Percentiles rank a stretch among this genome's conserved stretches.
Evolutionary conservation across 2,797 vertebrate genomes (phyloP).

Genomic region (Danionella dracula): DNA sequence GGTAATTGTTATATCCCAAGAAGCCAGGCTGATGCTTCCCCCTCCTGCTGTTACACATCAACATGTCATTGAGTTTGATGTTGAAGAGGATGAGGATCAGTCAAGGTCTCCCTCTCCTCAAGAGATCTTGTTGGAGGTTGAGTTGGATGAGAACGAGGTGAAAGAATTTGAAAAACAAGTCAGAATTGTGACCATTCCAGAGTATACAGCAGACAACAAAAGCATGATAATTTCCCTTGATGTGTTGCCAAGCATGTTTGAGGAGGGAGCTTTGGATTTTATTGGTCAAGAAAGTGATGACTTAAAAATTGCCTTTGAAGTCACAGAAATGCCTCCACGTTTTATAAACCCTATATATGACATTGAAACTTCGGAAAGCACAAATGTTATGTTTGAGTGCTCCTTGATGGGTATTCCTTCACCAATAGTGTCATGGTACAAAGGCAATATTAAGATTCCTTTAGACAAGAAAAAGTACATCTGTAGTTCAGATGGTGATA

Average conservation of each 20-base stretch:
- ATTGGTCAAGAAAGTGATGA: slow-evolving; percentile 74
- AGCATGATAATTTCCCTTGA: slow-evolving; percentile 96
- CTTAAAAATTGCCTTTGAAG: slow-evolving; percentile 91
- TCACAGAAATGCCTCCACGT: slow-evolving; percentile 92
- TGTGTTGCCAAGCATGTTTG: slow-evolving; percentile 85
- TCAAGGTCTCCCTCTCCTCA: slow-evolving; percentile 96
- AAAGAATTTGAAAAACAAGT: slow-evolving; percentile 96
- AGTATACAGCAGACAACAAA: slow-evolving; percentile 90
- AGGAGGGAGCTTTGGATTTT: slow-evolving; percentile 75
- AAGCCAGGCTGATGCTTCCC: slow-evolving; percentile 74
- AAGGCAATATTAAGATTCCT: slow-evolving; percentile 74
- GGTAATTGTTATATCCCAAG: slow-evolving; percentile 80
- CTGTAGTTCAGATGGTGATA: slow-evolving; percentile 79
- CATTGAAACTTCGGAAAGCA: slow-evolving; percentile 76
- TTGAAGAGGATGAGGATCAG: slow-evolving; percentile 76
- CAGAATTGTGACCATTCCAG: slow-evolving; percentile 95
- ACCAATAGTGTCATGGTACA: slow-evolving; percentile 89
- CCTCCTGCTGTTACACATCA: slow-evolving; percentile 91
- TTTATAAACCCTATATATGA: slow-evolving; percentile 88
- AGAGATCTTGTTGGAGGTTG: slow-evolving; percentile 95
- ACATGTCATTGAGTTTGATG: slow-evolving; percentile 94
- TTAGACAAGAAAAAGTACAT: slow-evolving; percentile 74
- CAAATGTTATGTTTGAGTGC: slow-evolving; percentile 86
- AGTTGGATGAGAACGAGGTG: slow-evolving; percentile 93
- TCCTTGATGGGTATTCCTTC: slow-evolving; percentile 88